Evolutionary conservation across 2,888 invertebrate genomes (phyloP).

Genomic region (Neoascia interrupta): DNA sequence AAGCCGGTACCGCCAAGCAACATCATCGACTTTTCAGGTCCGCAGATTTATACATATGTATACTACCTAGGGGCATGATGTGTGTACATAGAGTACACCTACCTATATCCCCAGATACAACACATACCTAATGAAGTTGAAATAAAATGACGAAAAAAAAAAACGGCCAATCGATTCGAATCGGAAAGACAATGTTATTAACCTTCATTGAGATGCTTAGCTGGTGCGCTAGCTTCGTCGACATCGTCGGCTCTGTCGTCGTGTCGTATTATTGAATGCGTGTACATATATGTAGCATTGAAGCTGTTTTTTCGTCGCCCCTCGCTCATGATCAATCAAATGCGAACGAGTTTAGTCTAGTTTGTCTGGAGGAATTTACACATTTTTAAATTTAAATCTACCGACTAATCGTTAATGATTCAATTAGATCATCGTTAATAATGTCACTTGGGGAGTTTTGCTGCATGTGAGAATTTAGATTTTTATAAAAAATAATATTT

Average conservation of each 20-base stretch:
- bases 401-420: constrained; percentile 60
- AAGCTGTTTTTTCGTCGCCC: constrained; percentile 16
- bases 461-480: too few relatives aligned
- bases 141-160: constrained; percentile 25
- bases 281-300: too few relatives aligned
- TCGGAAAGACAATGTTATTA: constrained; percentile 67
- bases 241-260: constrained; percentile 44
- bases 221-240: constrained; percentile 64
- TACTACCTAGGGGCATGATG: not conserved
- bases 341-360: constrained; percentile 53
- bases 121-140: constrained; percentile 31
- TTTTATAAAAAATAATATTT: too few relatives aligned
- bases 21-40: constrained; percentile 49
- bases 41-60: constrained; percentile 32
- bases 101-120: not conserved
- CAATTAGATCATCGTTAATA: constrained; percentile 66
- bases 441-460: too few relatives aligned
- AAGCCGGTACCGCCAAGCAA: constrained; percentile 29
- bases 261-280: constrained; percentile 53
- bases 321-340: constrained; percentile 32
- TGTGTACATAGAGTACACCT: constrained; percentile 15
- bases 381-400: constrained; percentile 53
- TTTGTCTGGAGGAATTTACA: constrained; percentile 53
- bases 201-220: constrained; percentile 66
- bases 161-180: constrained; percentile 65